phyloP scores from a whole-genome alignment of 1,140 invertebrate genomes.

The Ptiloglossa arizonensis region DNA sequence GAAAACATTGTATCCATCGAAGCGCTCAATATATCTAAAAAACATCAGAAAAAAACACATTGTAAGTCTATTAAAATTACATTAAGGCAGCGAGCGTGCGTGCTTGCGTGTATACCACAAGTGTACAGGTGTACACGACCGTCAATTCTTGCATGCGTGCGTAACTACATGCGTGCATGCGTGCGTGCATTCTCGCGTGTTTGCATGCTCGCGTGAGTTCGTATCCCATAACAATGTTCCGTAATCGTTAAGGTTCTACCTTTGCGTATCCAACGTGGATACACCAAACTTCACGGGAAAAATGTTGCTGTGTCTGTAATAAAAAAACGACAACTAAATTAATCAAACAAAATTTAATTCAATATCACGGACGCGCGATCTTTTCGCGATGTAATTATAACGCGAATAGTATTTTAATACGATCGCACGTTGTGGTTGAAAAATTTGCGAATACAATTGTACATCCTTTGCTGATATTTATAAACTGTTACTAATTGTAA shows the following conservation, averaged over 20 bases:
- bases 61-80: conserved; percentile 5
- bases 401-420: no score
- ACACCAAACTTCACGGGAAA: conserved; percentile 16
- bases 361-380: no score
- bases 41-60: background rate
- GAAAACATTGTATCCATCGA: no score
- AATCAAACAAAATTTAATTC: no score
- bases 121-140: background rate
- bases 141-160: conserved; percentile 3
- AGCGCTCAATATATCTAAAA: background rate
- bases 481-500: no score
- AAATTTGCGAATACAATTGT: no score
- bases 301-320: background rate
- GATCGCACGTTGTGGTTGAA: no score
- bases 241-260: conserved; percentile 62
- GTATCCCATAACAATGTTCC: conserved; percentile 57
- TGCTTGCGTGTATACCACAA: conserved; percentile 22
- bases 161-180: conserved; percentile 33
- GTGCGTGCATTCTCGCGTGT: conserved; percentile 53
- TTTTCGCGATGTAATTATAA: no score
- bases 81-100: conserved; percentile 40
- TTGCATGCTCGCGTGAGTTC: conserved; percentile 59
- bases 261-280: conserved; percentile 8
- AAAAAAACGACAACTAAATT: background rate
- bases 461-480: no score